Percentiles rank a stretch among this genome's conserved stretches.
These are phyloP conservation scores for Anas capensis DNA, from an alignment of 2,797 vertebrate genomes.

Conservation along the genomic window DNA sequence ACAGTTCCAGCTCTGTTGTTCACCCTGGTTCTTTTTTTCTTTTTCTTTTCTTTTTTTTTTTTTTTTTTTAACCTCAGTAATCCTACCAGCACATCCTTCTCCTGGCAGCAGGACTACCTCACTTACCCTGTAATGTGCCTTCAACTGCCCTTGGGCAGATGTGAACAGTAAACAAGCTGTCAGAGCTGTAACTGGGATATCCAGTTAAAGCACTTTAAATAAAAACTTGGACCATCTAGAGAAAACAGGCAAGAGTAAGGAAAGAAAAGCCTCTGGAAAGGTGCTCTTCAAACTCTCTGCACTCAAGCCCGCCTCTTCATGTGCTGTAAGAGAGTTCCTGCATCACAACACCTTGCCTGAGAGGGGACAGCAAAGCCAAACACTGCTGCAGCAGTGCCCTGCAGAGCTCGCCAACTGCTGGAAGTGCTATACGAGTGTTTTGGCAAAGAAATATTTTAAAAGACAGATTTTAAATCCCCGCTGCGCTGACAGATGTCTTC, in stretches of 20 bases:
- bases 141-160: constrained; percentile 70
- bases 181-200: constrained; percentile 77
- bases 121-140: constrained; percentile 63
- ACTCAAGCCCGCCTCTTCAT: background rate
- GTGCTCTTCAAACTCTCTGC: constrained; percentile 59
- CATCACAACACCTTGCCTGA: background rate
- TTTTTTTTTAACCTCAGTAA: constrained; percentile 48
- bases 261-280: constrained; percentile 56
- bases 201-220: constrained; percentile 77
- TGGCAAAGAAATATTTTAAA: background rate
- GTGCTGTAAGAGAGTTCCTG: background rate
- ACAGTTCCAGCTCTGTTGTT: constrained; percentile 30
- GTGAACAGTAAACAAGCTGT: constrained; percentile 76
- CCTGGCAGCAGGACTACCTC: constrained; percentile 44
- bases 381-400: background rate
- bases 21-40: constrained; percentile 10
- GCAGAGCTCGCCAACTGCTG: background rate
- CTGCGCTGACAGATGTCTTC: background rate
- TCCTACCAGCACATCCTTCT: constrained; percentile 64
- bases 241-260: constrained; percentile 59
- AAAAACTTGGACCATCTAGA: constrained; percentile 69
- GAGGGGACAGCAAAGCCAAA: background rate
- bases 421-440: background rate
- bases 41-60: background rate
- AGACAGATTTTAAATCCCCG: background rate